These are phyloP conservation scores for Lemur catta DNA, from an alignment of 2,797 vertebrate genomes.

Conservation along the genomic window DNA sequence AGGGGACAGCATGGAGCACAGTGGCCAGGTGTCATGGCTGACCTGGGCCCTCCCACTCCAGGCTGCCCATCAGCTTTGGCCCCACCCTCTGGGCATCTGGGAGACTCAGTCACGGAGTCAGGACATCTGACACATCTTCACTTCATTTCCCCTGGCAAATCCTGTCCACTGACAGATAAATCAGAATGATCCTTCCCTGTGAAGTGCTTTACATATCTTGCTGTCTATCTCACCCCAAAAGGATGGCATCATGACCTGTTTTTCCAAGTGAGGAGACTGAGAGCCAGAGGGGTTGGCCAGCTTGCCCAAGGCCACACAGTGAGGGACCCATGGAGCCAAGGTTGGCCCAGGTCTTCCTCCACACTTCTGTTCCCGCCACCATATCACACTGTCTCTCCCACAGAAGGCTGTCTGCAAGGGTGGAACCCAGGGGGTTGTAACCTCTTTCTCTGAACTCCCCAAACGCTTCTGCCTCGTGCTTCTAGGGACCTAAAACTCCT, in stretches of 20 bases:
- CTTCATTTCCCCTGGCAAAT: not conserved
- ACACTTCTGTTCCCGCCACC: not conserved
- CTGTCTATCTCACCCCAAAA: not conserved
- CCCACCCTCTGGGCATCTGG: not conserved
- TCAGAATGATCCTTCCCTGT: not conserved
- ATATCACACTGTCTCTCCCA: rapidly evolving
- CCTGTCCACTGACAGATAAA: not conserved
- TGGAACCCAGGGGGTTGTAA: not conserved
- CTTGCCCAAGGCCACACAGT: not conserved
- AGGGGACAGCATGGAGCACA: not conserved
- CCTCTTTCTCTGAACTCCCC: not conserved
- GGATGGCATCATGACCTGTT: not conserved
- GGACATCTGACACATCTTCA: rapidly evolving
- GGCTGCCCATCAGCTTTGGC: not conserved
- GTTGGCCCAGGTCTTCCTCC: not conserved
- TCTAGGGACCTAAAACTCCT: not conserved
- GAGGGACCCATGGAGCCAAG: not conserved
- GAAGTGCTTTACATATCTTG: not conserved
- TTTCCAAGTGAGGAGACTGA: not conserved
- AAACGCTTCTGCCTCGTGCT: not conserved
- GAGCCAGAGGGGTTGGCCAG: not conserved
- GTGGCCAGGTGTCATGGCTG: not conserved
- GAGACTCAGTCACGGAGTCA: not conserved
- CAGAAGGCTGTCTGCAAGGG: not conserved
- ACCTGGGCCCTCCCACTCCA: not conserved